phyloP scores from a whole-genome alignment of 2,113 vertebrate species.

The Narcine bancroftii region DNA sequence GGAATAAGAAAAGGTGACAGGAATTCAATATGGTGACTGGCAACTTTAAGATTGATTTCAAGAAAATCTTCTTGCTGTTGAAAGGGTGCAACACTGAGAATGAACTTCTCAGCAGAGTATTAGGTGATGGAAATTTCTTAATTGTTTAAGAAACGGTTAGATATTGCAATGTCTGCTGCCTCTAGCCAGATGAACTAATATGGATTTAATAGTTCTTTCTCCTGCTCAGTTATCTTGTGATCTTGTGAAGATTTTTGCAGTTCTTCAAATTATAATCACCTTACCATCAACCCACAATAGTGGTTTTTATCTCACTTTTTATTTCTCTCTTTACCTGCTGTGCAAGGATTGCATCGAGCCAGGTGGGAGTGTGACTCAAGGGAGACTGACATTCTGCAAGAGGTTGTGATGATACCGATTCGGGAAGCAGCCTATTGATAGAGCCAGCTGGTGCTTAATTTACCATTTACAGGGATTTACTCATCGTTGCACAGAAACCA shows the following conservation, averaged over 20 bases:
- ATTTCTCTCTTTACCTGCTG: conserved; percentile 26
- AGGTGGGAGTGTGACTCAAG: neutral
- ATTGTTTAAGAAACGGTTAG: neutral
- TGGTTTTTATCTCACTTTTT: conserved; percentile 14
- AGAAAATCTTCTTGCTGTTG: neutral
- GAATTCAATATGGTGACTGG: neutral
- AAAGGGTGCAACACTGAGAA: neutral
- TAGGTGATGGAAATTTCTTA: neutral
- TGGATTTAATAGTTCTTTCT: conserved; percentile 13
- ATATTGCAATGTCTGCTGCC: neutral
- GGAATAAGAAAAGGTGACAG: neutral
- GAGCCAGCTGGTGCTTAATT: conserved; percentile 20
- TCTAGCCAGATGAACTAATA: neutral
- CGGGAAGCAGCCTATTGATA: neutral
- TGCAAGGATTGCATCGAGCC: neutral
- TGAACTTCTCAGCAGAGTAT: neutral
- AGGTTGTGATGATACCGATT: neutral
- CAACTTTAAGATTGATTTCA: neutral
- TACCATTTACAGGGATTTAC: neutral
- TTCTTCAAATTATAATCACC: conserved; percentile 25
- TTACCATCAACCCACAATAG: conserved; percentile 14
- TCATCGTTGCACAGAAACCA: conserved; percentile 9
- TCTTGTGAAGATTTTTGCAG: conserved; percentile 16
- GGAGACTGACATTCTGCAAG: neutral
- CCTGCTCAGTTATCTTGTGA: conserved; percentile 16